Base-by-base conservation (phyloP, 1,140 invertebrate genomes). In the Zaprionus ghesquierei region DNA sequence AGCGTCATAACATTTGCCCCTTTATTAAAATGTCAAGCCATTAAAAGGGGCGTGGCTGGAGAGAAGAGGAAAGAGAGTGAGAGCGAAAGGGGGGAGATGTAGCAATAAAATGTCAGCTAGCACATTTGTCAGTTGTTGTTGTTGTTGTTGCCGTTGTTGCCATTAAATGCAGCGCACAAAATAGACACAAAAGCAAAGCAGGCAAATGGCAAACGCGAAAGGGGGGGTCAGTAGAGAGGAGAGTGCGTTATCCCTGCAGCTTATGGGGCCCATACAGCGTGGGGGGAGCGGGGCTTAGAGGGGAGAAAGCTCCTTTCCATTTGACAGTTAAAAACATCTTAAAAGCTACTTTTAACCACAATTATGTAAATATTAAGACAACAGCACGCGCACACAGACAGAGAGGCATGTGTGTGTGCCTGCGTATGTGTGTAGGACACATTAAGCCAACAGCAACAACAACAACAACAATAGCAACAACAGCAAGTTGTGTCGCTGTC, bases 311-410 rank as follows among this genome's bases (percentile, higher is more conserved):
- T 59, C 25, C 51, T 60, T 63, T 65, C 54, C 64, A 78, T 65
- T 71, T 81, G 61, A 49, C 75, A 79, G 84, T 79, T 82, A 79
- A 89, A 84, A 87, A 87, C 84, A 87, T 87, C 84, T 87, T 87
- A 87, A 89, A 82, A 87, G 82, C 84, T 87, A 87, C 82, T 87
- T 80, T 81, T 75, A 87, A 79, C 82, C 82, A 82, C 82, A 87
- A 89, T 87, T 87, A 89, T 87, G 84, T 89, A 89, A 87, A 87
- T 87, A 87, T 87, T 82, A 81, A 76, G 75, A 86, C 71, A 86
- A 86, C 78, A 69, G 70, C 64, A 69, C 64, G 74, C 65, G 25
- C 22, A 25, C 23, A 44, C 18, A 41, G 35, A 8, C 5, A 41
- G 0, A 49, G 1, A 10, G 6, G 53, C 33, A 41, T 64, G 31